phyloP scores from a whole-genome alignment of 2,797 vertebrate genomes.

The Phyllotis vaccarum region DNA sequence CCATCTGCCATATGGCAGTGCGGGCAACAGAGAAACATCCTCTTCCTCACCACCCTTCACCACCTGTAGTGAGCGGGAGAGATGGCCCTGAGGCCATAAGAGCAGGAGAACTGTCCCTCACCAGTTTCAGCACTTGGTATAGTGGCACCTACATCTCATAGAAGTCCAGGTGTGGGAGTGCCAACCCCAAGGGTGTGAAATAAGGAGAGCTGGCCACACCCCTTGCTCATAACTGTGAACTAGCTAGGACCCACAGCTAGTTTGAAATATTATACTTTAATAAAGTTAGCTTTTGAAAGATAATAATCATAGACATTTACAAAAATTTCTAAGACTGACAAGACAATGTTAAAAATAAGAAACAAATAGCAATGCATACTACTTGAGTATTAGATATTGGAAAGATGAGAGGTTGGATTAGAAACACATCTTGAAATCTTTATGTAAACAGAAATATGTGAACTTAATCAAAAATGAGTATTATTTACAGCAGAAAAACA shows the following conservation, averaged over 20 bases:
- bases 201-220: not conserved
- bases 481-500: conserved; percentile 30
- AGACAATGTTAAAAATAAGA: not conserved
- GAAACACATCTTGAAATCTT: not conserved
- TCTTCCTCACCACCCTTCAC: not conserved
- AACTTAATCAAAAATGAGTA: conserved; percentile 36
- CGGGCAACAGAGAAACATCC: not conserved
- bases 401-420: not conserved
- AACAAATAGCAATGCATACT: not conserved
- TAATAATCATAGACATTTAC: not conserved
- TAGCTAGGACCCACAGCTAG: not conserved
- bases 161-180: not conserved
- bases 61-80: not conserved
- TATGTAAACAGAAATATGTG: not conserved
- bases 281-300: conserved; percentile 16
- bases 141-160: not conserved
- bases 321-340: not conserved
- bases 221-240: not conserved
- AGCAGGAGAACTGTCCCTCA: not conserved
- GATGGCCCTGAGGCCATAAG: not conserved
- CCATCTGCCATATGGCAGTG: not conserved
- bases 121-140: not conserved
- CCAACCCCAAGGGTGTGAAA: not conserved
- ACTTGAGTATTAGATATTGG: not conserved
- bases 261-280: not conserved